Conservation (phyloP, 2,797 vertebrate species). For the Melanotaenia boesemani region DNA sequence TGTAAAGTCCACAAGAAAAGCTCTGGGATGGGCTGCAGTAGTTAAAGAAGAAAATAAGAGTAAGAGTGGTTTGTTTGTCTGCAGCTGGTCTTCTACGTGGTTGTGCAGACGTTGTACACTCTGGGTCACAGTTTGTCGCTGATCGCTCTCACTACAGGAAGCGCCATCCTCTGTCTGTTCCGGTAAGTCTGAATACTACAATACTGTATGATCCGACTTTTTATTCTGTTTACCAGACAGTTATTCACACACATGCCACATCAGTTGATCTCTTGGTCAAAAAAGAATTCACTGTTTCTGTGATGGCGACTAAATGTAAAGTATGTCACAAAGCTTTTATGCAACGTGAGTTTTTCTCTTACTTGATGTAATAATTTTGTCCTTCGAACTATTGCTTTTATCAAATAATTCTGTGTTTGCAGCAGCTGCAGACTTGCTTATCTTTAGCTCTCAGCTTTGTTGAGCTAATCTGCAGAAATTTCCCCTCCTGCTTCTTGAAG, state of each 20-base stretch:
- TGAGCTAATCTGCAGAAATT: neutral
- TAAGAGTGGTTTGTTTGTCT: slow-evolving; percentile 5
- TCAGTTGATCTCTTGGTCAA: too few relatives aligned
- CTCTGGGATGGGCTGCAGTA: too few relatives aligned
- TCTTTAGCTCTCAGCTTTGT: neutral
- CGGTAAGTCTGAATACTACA: slow-evolving; percentile 77
- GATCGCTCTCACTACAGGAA: slow-evolving; percentile 90
- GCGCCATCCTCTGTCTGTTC: slow-evolving; percentile 91
- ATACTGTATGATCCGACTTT: neutral
- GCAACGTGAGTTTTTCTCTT: neutral
- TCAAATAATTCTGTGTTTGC: neutral
- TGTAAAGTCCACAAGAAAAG: too few relatives aligned
- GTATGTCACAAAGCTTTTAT: neutral
- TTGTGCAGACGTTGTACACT: slow-evolving; percentile 91
- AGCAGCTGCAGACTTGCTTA: neutral
- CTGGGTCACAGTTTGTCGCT: slow-evolving; percentile 91
- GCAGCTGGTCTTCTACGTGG: slow-evolving; percentile 87
- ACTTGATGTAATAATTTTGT: neutral
- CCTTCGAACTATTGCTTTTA: neutral
- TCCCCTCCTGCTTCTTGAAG: neutral
- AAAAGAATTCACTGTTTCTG: too few relatives aligned
- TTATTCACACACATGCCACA: too few relatives aligned
- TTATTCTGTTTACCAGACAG: too few relatives aligned
- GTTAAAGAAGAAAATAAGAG: too few relatives aligned
- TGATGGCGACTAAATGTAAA: too few relatives aligned